Evolutionary conservation across 2,113 vertebrate species (phyloP), one percentile per base, ranked within the genome.

Genomic region (Petrocephalus microphthalmus): DNA sequence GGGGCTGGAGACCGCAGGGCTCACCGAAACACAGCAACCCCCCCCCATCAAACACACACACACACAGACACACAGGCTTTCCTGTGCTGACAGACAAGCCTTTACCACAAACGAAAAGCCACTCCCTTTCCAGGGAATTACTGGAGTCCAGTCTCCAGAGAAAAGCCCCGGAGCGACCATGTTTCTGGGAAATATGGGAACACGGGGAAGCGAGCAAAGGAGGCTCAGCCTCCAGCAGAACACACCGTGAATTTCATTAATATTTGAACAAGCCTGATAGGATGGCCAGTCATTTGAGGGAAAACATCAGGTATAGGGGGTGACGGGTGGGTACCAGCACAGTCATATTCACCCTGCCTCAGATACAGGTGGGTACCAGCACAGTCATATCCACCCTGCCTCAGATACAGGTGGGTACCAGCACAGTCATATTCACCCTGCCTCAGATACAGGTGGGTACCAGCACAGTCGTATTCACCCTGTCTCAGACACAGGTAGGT

Each of bases 21-120:
- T 42, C 33, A 1, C 71, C 89, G 92, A 93, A 93, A 94, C 87
- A 92, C 54, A 93, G 92, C 87, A 56, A 88, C 88, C 90, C 86
- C 22, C 90, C 92, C n/a, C 25, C 60, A 90, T 93, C 93, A 91
- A 92, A 90, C 83, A n/a, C 13, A 5, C 5, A 5, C 78, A 82
- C 42, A 82, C 33, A 45, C 45, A 82, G 17, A 47, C 78, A 82
- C 37, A 22, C 37, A 84, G 1, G 2, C 64, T 10, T 13, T n/a
- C 81, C 20, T 20, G 6, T 6, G 22, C 25, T 13, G 8, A 84
- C 67, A 5, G 19, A 52, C 81, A 51, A 84, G 15, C 13, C 82
- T 20, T 84, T n/a, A 29, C n/a, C 8, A 4, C 51, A 85, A 85
- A 85, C 29, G 33, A 85, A 54, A 85, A 56, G 51, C 49, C 11